Conservation (phyloP, 1,140 invertebrate genomes). For the Hetaerina americana region DNA sequence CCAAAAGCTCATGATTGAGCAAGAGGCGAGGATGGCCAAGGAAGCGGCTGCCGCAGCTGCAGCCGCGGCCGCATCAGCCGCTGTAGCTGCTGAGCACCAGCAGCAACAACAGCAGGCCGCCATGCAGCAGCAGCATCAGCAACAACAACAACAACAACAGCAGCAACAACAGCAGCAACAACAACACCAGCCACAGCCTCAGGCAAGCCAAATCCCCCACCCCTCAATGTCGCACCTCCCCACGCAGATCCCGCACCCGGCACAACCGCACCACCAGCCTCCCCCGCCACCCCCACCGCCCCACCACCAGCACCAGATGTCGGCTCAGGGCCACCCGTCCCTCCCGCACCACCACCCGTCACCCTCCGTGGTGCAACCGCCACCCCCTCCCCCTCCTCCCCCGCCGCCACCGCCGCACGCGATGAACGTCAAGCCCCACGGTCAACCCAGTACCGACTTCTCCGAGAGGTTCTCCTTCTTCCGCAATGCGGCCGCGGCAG, state of each 20-base stretch:
- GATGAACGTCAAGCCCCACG: constrained; percentile 38
- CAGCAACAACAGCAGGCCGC: constrained; percentile 34
- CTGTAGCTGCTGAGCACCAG: constrained; percentile 39
- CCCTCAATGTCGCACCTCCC: constrained; percentile 32
- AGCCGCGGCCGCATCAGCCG: constrained; percentile 36
- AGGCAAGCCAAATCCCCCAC: constrained; percentile 28
- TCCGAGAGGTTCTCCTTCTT: constrained; percentile 32
- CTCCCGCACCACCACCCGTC: constrained; percentile 18
- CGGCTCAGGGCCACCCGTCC: constrained; percentile 33
- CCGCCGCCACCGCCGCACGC: constrained; percentile 8
- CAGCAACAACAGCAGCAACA: constrained; percentile 40
- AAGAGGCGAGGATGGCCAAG: constrained; percentile 55
- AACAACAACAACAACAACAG: constrained; percentile 31
- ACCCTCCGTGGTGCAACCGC: constrained; percentile 16
- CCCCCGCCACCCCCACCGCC: constrained; percentile 29
- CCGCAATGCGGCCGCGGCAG: constrained; percentile 28
- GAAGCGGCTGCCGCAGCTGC: constrained; percentile 36
- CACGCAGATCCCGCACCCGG: constrained; percentile 35
- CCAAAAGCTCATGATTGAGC: constrained; percentile 60
- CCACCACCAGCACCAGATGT: constrained; percentile 27
- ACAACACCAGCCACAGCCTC: constrained; percentile 26
- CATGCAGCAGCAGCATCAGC: constrained; percentile 27
- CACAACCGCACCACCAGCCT: constrained; percentile 28
- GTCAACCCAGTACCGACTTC: constrained; percentile 39
- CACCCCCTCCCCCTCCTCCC: constrained; percentile 27